A percentile compares a stretch with the other conserved stretches of the same genome.
These are phyloP conservation scores for Camponotus floridanus DNA, from an alignment of 1,140 invertebrate genomes.

Conservation along the genomic window DNA sequence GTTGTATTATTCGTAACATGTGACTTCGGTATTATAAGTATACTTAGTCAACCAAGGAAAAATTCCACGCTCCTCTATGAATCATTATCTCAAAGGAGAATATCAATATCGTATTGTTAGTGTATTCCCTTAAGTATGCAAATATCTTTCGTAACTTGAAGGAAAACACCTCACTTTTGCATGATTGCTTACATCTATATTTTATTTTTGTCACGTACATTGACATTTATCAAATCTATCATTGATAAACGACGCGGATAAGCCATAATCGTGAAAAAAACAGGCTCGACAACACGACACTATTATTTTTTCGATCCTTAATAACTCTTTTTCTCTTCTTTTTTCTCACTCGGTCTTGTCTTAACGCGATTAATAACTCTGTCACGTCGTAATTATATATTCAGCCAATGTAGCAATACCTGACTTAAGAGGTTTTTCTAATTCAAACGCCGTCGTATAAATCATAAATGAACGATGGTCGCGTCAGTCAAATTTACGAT, in stretches of 20 bases:
- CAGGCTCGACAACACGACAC: not conserved
- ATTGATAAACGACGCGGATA: constrained; percentile 55
- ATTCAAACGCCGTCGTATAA: constrained; percentile 49
- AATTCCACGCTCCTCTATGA: not conserved
- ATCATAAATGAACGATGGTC: constrained; percentile 59
- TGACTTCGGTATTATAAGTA: not conserved
- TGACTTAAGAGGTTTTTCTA: constrained; percentile 61
- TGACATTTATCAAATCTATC: constrained; percentile 60
- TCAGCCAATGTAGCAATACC: constrained; percentile 35
- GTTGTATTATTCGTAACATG: constrained; percentile 14
- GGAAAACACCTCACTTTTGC: constrained; percentile 5
- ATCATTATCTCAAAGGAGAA: constrained; percentile 15
- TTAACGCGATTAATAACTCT: constrained; percentile 61
- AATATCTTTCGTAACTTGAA: constrained; percentile 40
- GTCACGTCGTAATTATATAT: constrained; percentile 68
- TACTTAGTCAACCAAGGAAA: not conserved
- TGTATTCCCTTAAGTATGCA: constrained; percentile 23
- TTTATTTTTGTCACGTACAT: constrained; percentile 28
- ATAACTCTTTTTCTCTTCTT: not conserved
- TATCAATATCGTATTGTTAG: not conserved
- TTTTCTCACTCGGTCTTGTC: constrained; percentile 2
- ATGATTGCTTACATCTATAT: constrained; percentile 32
- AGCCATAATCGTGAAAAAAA: constrained; percentile 26
- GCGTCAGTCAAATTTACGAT: constrained; percentile 34
- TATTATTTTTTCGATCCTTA: constrained; percentile 25